Percentiles rank a stretch among this genome's conserved stretches.
phyloP scores from a whole-genome alignment of 2,797 vertebrate genomes.

The Alcedo atthis region DNA sequence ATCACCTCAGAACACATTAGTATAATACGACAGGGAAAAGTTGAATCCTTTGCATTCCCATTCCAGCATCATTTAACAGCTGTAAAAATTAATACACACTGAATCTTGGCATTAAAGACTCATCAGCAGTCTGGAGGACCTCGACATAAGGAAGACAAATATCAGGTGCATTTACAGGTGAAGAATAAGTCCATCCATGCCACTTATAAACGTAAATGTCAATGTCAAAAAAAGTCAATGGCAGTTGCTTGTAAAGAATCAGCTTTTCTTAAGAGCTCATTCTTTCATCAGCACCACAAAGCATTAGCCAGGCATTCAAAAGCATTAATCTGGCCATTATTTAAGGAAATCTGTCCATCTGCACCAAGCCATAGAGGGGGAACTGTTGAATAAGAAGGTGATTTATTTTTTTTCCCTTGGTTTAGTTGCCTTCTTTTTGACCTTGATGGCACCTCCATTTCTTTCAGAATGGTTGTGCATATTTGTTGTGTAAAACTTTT shows the following conservation, averaged over 20 bases:
- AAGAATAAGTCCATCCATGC: not conserved
- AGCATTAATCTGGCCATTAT: not conserved
- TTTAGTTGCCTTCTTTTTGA: not conserved
- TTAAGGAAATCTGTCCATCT: not conserved
- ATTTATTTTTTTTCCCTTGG: not conserved
- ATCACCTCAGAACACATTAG: constrained; percentile 34
- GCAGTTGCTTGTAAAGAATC: not conserved
- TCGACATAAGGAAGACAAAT: not conserved
- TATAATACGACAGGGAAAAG: constrained; percentile 4
- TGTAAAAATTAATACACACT: constrained; percentile 36
- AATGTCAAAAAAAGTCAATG: not conserved
- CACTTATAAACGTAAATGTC: not conserved
- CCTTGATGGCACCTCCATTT: not conserved
- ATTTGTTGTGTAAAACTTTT: not conserved
- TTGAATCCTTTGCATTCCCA: constrained; percentile 25
- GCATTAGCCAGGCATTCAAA: not conserved
- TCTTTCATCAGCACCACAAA: not conserved
- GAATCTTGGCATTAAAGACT: not conserved
- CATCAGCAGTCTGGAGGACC: not conserved
- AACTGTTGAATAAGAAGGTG: not conserved
- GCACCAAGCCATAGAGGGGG: too few species aligned
- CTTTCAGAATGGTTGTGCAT: not conserved
- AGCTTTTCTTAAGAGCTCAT: not conserved
- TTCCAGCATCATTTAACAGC: not conserved
- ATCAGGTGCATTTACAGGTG: not conserved